These are phyloP conservation scores for Amblyjoppa proteus DNA, from an alignment of 2,888 invertebrate genomes.

Conservation along the genomic window DNA sequence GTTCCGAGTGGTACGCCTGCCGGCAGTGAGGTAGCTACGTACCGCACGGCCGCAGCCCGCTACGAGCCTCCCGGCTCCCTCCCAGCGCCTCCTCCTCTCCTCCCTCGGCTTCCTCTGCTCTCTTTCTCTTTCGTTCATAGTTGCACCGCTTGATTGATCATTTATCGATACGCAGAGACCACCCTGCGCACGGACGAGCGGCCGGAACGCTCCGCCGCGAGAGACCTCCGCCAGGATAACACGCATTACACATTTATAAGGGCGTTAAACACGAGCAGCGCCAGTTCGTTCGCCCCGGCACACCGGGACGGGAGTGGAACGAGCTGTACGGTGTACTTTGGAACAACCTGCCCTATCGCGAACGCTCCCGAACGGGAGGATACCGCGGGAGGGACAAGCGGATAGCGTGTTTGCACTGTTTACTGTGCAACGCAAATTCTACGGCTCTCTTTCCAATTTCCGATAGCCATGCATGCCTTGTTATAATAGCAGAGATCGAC, in stretches of 20 bases:
- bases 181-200: conserved; percentile 69
- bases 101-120: conserved; percentile 68
- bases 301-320: conserved; percentile 32
- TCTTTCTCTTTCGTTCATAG: conserved; percentile 74
- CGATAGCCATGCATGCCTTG: conserved; percentile 8
- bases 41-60: conserved; percentile 15
- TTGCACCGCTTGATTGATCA: conserved; percentile 82
- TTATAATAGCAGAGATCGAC: neutral
- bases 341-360: conserved; percentile 11
- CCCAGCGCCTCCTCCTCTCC: conserved; percentile 4
- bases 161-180: conserved; percentile 81
- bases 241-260: conserved; percentile 80
- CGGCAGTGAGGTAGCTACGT: conserved; percentile 2
- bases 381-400: neutral
- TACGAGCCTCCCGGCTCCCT: conserved; percentile 19
- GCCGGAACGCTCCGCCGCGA: conserved; percentile 68
- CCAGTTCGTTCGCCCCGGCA: conserved; percentile 31
- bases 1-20: conserved; percentile 8
- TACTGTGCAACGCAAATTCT: conserved; percentile 19
- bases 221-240: conserved; percentile 66
- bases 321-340: conserved; percentile 27
- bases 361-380: conserved; percentile 15
- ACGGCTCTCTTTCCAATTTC: conserved; percentile 34
- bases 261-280: conserved; percentile 77
- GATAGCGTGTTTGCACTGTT: conserved; percentile 6